Evolutionary conservation across 2,797 vertebrate species (phyloP), one percentile per base, ranked within the genome.

Genomic region (Danionella dracula): DNA sequence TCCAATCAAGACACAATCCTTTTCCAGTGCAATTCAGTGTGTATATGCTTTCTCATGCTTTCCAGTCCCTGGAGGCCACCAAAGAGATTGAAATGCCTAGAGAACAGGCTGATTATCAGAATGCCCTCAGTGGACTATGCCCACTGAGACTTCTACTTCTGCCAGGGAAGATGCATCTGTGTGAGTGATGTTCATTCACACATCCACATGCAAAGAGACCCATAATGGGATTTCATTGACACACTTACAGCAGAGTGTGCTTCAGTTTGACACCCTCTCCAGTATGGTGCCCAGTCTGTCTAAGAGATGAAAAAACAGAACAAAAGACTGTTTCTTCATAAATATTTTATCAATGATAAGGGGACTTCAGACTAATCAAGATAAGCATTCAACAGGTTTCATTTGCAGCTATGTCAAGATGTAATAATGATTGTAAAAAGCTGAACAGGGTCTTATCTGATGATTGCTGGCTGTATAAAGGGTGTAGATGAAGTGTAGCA

Each of bases 21-120:
- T 31, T 42, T 50, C 15, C 12, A 12, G 20, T 66, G 63, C 51
- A 8, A 20, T 23, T 50, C 19, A 5, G 54, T 53, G 9, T 31
- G 46, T 53, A 32, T 62, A 20, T 8, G 13, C 54, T 23, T 42
- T 34, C 48, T 32, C 42, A 56, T 15, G 27, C 42, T 42, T 16
- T 59, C 44, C 60, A 57, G 60, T 71, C 65, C 34, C 60, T 45
- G 32, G 65, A 51, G 46, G 42, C 65, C 66, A 55, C 55, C 49
- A 19, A 41, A 68, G 65, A 57, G 67, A 65, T 73, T 62, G 13
- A 20, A 46, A 72, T 76, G 70, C 69, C 63, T 50, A 71, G 50
- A 57, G 67, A 72, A 71, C 68, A 69, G 65, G 61, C 56, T 61
- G 70, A 71, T 75, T 71, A 68, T 78, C 73, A 72, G 58, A 56